Conservation (phyloP, 2,113 vertebrate species). For the Puffinus mauretanicus region DNA sequence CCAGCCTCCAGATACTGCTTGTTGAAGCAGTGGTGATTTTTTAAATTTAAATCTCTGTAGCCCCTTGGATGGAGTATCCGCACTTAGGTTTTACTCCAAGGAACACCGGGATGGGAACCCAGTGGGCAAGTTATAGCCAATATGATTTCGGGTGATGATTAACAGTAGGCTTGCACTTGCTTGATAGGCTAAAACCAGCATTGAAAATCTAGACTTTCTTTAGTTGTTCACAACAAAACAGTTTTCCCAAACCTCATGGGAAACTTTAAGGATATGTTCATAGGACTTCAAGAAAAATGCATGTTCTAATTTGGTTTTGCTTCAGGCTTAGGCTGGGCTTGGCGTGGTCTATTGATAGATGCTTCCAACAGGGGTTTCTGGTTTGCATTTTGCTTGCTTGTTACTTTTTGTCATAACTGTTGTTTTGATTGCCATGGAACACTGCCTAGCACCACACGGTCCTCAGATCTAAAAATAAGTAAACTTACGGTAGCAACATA, state of each 20-base stretch:
- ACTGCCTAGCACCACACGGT: neutral
- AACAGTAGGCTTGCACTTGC: neutral
- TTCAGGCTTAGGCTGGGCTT: neutral
- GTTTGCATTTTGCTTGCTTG: neutral
- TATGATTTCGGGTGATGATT: neutral
- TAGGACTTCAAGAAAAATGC: neutral
- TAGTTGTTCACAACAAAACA: neutral
- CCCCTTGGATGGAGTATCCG: neutral
- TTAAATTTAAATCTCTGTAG: neutral
- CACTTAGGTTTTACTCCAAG: neutral
- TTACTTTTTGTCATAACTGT: neutral
- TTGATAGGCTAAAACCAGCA: neutral
- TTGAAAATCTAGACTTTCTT: neutral
- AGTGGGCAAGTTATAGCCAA: neutral
- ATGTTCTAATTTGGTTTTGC: neutral
- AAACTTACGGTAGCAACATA: neutral
- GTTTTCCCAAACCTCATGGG: neutral
- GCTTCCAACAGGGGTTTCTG: neutral
- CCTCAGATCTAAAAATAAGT: neutral
- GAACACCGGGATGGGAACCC: neutral
- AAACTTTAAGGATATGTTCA: neutral
- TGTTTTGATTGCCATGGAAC: neutral
- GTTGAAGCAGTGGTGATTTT: neutral
- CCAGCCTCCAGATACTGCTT: neutral
- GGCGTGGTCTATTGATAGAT: neutral